Evolutionary conservation across 2,888 invertebrate genomes (phyloP).

Genomic region (Acanthosepion pharaonis): DNA sequence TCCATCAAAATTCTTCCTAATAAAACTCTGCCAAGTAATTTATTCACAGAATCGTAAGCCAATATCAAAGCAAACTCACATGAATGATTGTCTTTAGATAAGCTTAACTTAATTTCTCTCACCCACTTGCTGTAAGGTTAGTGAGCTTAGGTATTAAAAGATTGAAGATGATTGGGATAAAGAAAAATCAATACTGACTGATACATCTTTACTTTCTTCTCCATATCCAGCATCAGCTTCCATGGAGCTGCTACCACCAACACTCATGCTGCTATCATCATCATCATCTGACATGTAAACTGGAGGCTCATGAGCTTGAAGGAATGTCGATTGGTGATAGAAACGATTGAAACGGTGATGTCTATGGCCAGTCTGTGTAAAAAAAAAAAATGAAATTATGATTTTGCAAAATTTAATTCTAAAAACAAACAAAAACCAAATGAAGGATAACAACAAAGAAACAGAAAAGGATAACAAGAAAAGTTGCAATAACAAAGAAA

Average conservation of each 20-base stretch:
- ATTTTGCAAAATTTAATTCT: neutral
- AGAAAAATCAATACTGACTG: slow-evolving; percentile 49
- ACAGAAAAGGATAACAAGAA: too few relatives aligned
- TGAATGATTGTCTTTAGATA: too few relatives aligned
- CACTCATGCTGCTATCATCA: slow-evolving; percentile 49
- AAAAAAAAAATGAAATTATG: slow-evolving; percentile 23
- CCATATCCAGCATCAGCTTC: neutral
- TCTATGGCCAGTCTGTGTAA: slow-evolving; percentile 60
- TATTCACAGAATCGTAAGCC: too few relatives aligned
- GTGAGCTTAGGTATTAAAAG: neutral
- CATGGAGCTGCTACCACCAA: slow-evolving; percentile 50
- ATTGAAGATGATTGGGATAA: neutral
- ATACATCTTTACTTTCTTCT: slow-evolving; percentile 45
- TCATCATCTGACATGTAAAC: slow-evolving; percentile 84
- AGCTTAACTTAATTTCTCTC: neutral
- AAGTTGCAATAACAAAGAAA: too few relatives aligned
- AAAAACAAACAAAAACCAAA: neutral
- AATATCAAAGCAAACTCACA: too few relatives aligned
- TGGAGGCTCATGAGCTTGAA: slow-evolving; percentile 86
- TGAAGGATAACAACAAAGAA: neutral
- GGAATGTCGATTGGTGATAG: slow-evolving; percentile 83
- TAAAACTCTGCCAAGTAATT: too few relatives aligned
- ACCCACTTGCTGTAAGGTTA: neutral
- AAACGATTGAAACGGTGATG: slow-evolving; percentile 78
- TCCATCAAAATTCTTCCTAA: too few relatives aligned